Base-by-base conservation (phyloP, 2,797 vertebrate genomes). In the Gymnoscopelus microlampas region DNA sequence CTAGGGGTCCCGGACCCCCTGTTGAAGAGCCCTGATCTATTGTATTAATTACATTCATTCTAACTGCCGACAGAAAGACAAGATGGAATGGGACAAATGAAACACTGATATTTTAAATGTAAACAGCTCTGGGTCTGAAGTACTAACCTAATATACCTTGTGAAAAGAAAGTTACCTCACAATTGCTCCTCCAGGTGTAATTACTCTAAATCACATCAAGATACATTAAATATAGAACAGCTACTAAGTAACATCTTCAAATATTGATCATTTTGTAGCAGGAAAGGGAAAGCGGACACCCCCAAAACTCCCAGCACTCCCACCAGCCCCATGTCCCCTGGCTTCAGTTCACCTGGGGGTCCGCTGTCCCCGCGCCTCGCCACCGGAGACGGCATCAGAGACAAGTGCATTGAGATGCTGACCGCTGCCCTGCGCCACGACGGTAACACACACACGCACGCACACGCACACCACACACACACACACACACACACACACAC, bases 391-490 rank as follows among this genome's bases (percentile, higher is more conserved):
- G 93, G 96, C 0, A 74, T 99, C 82, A 90, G 98, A 78, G 97
- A 99, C 92, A 99, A 99, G 81, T 99, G 98, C 89, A 94, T 98
- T 0, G 97, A 96, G 92, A 95, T 99, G 97, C 86, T 99, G 76
- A 83, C 95, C 0, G 95, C 95, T 0, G 96, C 96, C 2, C 92
- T 99, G 79, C 95, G 93, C 73, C 93, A 95, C 53, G 96, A 97
- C 0, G 94, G 98, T 99, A 89, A 92, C 66, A 35, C 0, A 53
- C 8, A 51, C 7, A 32, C 32, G 6, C 32, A 32, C 29, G 5
- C 29, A 32, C 29, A 32, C 29, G 4, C 29, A 32, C 29, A 32
- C 29, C 3, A 4, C 29, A 32, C 29, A 32, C 29, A 32, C 29
- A 5, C 29, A 32, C 29, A 3, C 29, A 29, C 29, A 3, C 29